Evolutionary conservation across 2,888 invertebrate species (phyloP).

Genomic region (Syritta pipiens): DNA sequence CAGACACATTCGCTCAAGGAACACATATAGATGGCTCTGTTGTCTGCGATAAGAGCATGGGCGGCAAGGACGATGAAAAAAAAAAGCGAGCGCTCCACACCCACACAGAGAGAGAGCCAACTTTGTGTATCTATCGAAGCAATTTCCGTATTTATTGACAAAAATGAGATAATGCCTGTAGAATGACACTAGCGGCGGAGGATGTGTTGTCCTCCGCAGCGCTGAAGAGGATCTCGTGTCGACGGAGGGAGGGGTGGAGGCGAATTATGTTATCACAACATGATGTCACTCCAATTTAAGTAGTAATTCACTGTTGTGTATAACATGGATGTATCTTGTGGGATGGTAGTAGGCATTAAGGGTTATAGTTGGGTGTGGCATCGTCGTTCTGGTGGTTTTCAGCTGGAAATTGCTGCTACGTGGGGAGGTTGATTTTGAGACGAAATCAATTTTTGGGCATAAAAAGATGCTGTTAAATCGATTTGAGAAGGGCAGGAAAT

Average conservation of each 20-base stretch:
- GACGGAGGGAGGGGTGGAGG: conserved; percentile 10
- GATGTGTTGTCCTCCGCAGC: conserved; percentile 5
- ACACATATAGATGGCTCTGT: not conserved
- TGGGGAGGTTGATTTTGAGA: not conserved
- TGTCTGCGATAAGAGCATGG: conserved; percentile 26
- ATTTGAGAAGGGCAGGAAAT: too few relatives aligned
- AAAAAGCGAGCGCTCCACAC: not conserved
- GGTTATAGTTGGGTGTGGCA: not conserved
- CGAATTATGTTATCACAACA: conserved; percentile 54
- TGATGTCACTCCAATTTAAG: conserved; percentile 61
- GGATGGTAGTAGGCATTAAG: too few relatives aligned
- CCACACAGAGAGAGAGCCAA: too few relatives aligned
- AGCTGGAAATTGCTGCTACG: too few relatives aligned
- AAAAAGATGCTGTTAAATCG: too few relatives aligned
- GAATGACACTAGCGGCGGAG: conserved; percentile 34
- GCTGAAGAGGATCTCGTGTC: conserved; percentile 12
- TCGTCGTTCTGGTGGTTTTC: too few relatives aligned
- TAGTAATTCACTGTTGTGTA: conserved; percentile 22
- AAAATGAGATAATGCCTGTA: conserved; percentile 54
- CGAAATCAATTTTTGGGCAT: not conserved
- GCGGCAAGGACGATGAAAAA: not conserved
- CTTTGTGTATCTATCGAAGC: too few relatives aligned
- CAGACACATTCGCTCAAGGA: conserved; percentile 28
- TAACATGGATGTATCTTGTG: too few relatives aligned
- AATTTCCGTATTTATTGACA: conserved; percentile 65